phyloP scores from a whole-genome alignment of 2,888 invertebrate species.

The Slavum lentiscoides region DNA sequence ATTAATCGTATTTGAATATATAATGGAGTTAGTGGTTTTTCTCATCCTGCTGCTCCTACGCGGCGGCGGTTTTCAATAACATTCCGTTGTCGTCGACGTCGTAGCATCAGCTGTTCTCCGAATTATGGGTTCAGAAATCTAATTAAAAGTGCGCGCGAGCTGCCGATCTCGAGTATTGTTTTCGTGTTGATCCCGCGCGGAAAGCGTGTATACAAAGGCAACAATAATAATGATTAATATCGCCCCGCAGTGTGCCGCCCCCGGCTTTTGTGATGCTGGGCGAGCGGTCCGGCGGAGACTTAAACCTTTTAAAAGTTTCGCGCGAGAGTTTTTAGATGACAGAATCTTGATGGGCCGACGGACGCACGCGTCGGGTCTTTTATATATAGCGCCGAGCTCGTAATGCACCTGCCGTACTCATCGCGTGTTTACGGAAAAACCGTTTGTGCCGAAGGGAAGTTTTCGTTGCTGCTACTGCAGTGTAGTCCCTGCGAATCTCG shows the following conservation, averaged over 20 bases:
- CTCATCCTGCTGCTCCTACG: not conserved
- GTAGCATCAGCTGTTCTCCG: too few species aligned
- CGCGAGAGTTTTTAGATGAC: constrained; percentile 37
- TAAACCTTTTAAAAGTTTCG: constrained; percentile 47
- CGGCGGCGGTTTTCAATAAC: not conserved
- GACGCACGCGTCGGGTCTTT: not conserved
- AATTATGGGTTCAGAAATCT: constrained; percentile 12
- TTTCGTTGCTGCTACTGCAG: too few species aligned
- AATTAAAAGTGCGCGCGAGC: constrained; percentile 27
- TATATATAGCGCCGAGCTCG: not conserved
- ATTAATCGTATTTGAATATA: constrained; percentile 16
- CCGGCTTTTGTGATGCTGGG: not conserved
- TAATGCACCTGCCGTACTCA: too few species aligned
- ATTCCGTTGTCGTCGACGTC: not conserved
- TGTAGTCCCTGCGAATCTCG: too few species aligned
- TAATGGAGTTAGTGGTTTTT: not conserved
- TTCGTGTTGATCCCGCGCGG: constrained; percentile 8
- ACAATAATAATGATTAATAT: constrained; percentile 34
- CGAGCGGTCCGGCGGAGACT: not conserved
- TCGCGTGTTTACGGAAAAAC: too few species aligned
- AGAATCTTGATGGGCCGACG: constrained; percentile 38
- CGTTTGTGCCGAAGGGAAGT: too few species aligned
- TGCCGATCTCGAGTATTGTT: constrained; percentile 16
- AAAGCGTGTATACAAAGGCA: not conserved
- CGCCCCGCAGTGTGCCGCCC: not conserved